Evolutionary conservation across 2,113 vertebrate species (phyloP), one percentile per base, ranked within the genome.

Genomic region (Lynx canadensis): DNA sequence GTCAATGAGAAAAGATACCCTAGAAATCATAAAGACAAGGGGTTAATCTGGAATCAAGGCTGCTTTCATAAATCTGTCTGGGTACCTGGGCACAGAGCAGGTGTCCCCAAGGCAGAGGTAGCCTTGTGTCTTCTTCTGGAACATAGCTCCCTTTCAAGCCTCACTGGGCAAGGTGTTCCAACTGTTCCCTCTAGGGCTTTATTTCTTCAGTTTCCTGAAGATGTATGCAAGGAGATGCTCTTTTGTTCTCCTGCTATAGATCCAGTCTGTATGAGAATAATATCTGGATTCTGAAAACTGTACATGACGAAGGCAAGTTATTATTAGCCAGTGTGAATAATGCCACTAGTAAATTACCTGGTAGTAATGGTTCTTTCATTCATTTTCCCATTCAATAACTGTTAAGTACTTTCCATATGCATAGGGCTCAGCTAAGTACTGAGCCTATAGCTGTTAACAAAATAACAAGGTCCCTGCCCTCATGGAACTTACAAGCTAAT

Each of bases 161-260:
- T 84, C 36, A 45, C 9, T 33, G 68, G 25, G 50, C 27, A 78
- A 84, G 81, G 25, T 91, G 10, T n/a, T 65, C 76, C 48, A 41
- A 21, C 2, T 36, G 36, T 4, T 36, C 29, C 41, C n/a, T 3
- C 16, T 31, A 52, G 16, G 23, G n/a, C 15, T 63, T 69, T 36
- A 55, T 85, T 71, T 90, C 57, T 94, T 95, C 18, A 48, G 41
- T 73, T 18, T 90, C 31, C 87, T 85, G n/a, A 89, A 88, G 73
- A 93, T 66, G 27, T 38, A 55, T 16, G 16, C 8, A 90, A 89
- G 14, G 95, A 80, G 23, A n/a, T 5, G 1, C 13, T 71, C 29
- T 79, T 55, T 74, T 29, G n/a, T 74, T 92, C 83, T 36, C 31
- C 41, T 74, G 11, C 36, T 73, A 41, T 4, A 23, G 18, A 87